phyloP scores from a whole-genome alignment of 1,140 invertebrate species.

The Drosophila kepulauana region DNA sequence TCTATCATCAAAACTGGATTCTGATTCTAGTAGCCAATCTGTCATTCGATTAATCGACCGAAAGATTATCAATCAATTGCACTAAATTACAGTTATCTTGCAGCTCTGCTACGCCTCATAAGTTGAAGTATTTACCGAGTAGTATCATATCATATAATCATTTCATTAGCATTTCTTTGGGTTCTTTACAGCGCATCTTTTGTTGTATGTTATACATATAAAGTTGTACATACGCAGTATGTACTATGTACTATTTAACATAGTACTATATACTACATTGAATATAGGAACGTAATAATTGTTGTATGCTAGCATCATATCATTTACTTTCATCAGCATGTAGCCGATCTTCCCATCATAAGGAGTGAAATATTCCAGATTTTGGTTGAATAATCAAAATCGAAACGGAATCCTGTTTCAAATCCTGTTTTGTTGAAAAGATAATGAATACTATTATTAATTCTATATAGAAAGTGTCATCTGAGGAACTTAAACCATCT shows the following conservation, averaged over 20 bases:
- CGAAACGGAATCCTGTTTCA: not conserved
- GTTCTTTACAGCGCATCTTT: slow-evolving; percentile 48
- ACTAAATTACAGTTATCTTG: slow-evolving; percentile 58
- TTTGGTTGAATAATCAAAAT: not conserved
- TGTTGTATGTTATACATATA: slow-evolving; percentile 43
- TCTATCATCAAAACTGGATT: slow-evolving; percentile 17
- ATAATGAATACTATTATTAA: no score
- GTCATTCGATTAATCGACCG: not conserved
- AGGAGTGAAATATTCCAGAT: no score
- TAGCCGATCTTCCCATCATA: not conserved
- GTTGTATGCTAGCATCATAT: slow-evolving; percentile 51
- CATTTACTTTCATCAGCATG: not conserved
- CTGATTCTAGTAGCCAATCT: slow-evolving; percentile 27
- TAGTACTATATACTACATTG: slow-evolving; percentile 61
- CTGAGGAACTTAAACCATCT: no score
- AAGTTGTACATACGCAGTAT: slow-evolving; percentile 48
- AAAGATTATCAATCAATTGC: slow-evolving; percentile 24
- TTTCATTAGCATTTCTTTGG: slow-evolving; percentile 35
- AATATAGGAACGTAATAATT: slow-evolving; percentile 82
- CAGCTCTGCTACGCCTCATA: slow-evolving; percentile 60
- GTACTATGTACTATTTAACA: slow-evolving; percentile 48
- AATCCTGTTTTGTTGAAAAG: no score
- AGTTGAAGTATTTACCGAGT: slow-evolving; percentile 28
- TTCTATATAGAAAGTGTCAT: no score
- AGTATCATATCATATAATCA: slow-evolving; percentile 4